These are phyloP conservation scores for Carlito syrichta DNA, from an alignment of 2,113 vertebrate species.

Conservation along the genomic window DNA sequence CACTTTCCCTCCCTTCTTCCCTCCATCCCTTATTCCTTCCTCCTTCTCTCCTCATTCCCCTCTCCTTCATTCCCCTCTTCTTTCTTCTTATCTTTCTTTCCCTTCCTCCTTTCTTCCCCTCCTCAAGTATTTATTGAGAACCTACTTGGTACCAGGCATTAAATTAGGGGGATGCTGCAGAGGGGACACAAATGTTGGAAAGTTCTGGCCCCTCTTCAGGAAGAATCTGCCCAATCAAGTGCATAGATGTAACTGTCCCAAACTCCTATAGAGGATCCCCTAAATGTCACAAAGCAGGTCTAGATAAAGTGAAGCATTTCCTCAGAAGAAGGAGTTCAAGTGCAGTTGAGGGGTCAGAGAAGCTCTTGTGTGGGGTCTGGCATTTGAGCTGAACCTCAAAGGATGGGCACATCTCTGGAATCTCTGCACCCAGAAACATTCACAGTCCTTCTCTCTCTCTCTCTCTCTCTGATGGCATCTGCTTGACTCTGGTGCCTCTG, in stretches of 20 bases:
- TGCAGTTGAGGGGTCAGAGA: not conserved
- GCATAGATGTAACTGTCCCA: too few relatives aligned
- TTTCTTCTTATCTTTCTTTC: not conserved
- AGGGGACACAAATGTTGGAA: not conserved
- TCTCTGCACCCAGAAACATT: not conserved
- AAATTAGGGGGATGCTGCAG: not conserved
- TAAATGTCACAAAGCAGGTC: not conserved
- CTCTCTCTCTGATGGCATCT: not conserved
- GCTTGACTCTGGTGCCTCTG: rapidly evolving
- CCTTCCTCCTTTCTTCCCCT: not conserved
- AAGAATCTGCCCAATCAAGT: not conserved
- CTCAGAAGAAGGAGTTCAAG: not conserved
- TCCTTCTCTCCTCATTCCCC: not conserved
- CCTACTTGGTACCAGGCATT: not conserved
- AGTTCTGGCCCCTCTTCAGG: not conserved
- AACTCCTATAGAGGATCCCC: not conserved
- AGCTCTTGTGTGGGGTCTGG: rapidly evolving
- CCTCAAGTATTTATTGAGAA: not conserved
- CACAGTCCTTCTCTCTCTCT: not conserved
- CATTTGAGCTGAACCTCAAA: not conserved
- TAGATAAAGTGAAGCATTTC: not conserved
- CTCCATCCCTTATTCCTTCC: not conserved
- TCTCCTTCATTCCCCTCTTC: not conserved
- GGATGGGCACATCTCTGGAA: rapidly evolving
- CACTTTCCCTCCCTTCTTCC: too few relatives aligned